A percentile compares a stretch with the other conserved stretches of the same genome.
Evolutionary conservation across 2,113 vertebrate genomes (phyloP).

Genomic region (Pseudorasbora parva): DNA sequence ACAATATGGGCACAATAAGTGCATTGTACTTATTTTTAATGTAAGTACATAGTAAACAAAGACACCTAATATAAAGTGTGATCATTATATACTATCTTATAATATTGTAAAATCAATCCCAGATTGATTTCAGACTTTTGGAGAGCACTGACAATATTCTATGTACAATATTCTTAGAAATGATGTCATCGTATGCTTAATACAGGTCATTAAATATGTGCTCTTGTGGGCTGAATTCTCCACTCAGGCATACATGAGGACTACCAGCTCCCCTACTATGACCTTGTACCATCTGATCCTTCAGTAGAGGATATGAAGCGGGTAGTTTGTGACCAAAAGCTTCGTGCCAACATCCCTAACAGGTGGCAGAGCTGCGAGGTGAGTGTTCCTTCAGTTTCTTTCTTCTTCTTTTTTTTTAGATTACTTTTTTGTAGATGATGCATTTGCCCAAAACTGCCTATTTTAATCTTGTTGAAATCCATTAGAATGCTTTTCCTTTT

Average conservation of each 20-base stretch:
- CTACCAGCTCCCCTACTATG: conserved; percentile 88
- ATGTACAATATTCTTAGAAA: background rate
- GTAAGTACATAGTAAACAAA: no score
- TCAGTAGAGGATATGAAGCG: conserved; percentile 90
- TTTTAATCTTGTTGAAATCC: background rate
- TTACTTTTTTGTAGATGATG: conserved; percentile 2
- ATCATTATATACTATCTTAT: background rate
- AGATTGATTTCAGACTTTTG: background rate
- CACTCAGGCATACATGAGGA: conserved; percentile 85
- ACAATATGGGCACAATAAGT: no score
- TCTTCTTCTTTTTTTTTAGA: background rate
- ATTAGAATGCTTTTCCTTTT: background rate
- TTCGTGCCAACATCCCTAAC: conserved; percentile 88
- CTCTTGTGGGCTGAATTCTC: background rate
- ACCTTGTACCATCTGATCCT: conserved; percentile 87
- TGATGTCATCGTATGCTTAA: background rate
- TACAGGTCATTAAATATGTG: background rate
- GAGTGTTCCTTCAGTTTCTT: conserved; percentile 47
- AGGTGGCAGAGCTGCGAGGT: conserved; percentile 91
- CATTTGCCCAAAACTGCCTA: background rate
- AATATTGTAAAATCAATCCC: background rate
- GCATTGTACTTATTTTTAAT: no score
- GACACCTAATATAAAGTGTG: no score
- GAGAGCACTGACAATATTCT: background rate
- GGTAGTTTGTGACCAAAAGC: conserved; percentile 88